Base-by-base conservation (phyloP, 2,888 invertebrate genomes). In the Aphidius colemani region DNA sequence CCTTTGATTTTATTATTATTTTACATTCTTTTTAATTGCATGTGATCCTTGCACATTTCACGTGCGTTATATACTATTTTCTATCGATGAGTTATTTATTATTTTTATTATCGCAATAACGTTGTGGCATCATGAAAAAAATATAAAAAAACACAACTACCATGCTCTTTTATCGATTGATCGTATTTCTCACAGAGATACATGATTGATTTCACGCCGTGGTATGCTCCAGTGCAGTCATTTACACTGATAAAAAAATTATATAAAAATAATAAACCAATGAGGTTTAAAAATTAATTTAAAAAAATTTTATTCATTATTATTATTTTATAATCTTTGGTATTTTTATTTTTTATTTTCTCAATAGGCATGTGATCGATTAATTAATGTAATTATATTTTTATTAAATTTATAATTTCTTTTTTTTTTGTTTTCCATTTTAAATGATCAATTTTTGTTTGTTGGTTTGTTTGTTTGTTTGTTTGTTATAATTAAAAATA, bases 91-190 rank as follows among this genome's bases (percentile, higher is more conserved):
- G 30, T 30, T 30, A 30, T 30, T 30, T 30, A 30, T 30, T 30
- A 30, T 30, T 30, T 5, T 11, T 9, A n/a, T 49, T 49, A 49
- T 50, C 50, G 11, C 49, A 41, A 30, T 30, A 30, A 30, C 41
- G 49, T 18, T 40, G 59, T 41, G 40, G 40, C 40, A 48, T 59
- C 50, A 59, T 50, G n/a, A 45, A 8, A 39, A 41, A 5, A 49
- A n/a, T 7, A 13, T n/a, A n/a, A 48, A 46, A 39, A 13, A 49
- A 18, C 7, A 6, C 41, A 48, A n/a, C 6, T 45, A 10, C 39
- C 43, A 39, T 40, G 13, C 9, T 46, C 13, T 13, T 45, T 60
- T 53, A 53, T 60, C 53, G 44, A 60, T 60, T 39, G 45, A 53
- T 60, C 45, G 53, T 53, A 60, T 60, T 60, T 53, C 44, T 45